Base-by-base conservation (phyloP, 2,113 vertebrate genomes). In the Felis chaus region DNA sequence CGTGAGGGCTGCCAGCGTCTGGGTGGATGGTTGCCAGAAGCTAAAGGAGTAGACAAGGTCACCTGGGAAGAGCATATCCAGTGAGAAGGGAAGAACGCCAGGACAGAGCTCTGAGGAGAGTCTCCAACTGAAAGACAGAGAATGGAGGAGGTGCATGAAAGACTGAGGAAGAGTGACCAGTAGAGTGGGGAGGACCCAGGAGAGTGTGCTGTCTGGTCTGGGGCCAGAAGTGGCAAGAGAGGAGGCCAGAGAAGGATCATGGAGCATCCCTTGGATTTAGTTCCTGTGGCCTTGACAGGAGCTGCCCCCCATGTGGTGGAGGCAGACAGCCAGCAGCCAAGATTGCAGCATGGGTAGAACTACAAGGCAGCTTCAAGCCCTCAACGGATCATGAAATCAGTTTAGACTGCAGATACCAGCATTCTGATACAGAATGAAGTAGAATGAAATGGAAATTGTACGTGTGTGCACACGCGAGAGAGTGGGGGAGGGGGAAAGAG, bases 401-500 rank as follows among this genome's bases (percentile, higher is more conserved):
- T 84, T 50, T 39, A 86, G 84, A 97, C 48, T 29, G 2, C 63
- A 93, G 61, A 50, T 27, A 25, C 36, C 19, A 29, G 57, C 31
- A 21, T 65, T 71, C 19, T 74, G 31, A 33, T 36, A 87, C 10
- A 79, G 84, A 83, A 85, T 57, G 71, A 87, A 76, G 82, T 23
- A 13, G 36, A 55, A 33, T 39, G 7, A 79, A 91, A 36, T 63
- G n/a, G 63, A 65, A 66, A 36, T 76, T 83, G 50, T 69, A 19
- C 12, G 3, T 53, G 27, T 9, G 45, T 13, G 16, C 18, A 2
- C 48, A 3, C 14, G 25, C 4, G 3, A 23, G 63, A 21, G 27
- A 12, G 39, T 14, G 41, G 2, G 9, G 5, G 7, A 1, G 4
- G 6, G 16, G 14, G 39, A 14, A 15, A n/a, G 53, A 27, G 7